Evolutionary conservation across 2,113 vertebrate species (phyloP).

Genomic region (Pelodiscus sinensis): DNA sequence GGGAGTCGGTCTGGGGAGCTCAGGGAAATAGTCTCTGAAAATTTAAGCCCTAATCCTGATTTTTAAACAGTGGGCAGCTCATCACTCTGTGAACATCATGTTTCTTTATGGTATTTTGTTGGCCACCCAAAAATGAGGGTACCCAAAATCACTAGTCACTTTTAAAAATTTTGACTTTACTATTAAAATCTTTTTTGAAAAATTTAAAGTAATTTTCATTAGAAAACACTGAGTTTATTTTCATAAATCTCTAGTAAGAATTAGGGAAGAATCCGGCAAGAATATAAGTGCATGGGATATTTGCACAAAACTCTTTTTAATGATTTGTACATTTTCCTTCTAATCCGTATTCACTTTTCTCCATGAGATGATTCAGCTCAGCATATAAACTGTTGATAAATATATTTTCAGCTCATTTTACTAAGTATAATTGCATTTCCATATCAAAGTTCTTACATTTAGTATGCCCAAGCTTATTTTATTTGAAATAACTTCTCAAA

Average conservation of each 20-base stretch:
- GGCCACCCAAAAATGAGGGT: not conserved
- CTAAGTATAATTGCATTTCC: conserved; percentile 69
- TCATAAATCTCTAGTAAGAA: not conserved
- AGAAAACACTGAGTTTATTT: not conserved
- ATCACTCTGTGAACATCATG: not conserved
- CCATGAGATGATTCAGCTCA: conserved; percentile 50
- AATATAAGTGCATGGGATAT: conserved; percentile 29
- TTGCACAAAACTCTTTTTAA: conserved; percentile 34
- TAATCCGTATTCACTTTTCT: conserved; percentile 71
- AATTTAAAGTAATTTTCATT: not conserved
- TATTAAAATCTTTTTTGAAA: not conserved
- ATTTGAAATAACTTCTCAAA: conserved; percentile 61
- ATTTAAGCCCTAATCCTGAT: not conserved
- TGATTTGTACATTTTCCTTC: conserved; percentile 36
- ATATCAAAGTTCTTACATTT: conserved; percentile 65
- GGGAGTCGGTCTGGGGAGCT: too few species aligned
- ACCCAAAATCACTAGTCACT: not conserved
- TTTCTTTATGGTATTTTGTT: not conserved
- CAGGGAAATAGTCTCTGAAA: too few species aligned
- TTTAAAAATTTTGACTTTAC: not conserved
- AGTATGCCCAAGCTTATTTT: conserved; percentile 59
- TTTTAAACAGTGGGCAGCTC: not conserved
- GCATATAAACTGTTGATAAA: conserved; percentile 62
- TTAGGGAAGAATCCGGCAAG: conserved; percentile 7
- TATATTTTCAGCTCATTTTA: conserved; percentile 57